Evolutionary conservation across 2,888 invertebrate species (phyloP), one percentile per base, ranked within the genome.

Genomic region (Parascotia fuliginaria): DNA sequence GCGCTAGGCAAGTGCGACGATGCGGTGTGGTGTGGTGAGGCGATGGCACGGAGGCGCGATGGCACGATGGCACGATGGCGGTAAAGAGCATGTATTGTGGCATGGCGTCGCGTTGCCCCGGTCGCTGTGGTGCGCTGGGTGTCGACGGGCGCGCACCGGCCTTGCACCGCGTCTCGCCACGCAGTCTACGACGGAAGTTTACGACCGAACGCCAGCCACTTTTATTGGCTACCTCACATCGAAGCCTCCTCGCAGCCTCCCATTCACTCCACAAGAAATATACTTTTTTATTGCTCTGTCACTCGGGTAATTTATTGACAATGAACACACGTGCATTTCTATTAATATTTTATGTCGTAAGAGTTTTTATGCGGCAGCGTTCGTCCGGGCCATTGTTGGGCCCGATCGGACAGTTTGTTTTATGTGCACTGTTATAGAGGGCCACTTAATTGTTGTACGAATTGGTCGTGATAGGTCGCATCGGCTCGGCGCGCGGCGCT

Each of bases 271-370:
- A 77, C 79, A 86, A 87, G 87, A 89, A 89, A 90, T 90, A 89
- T 83, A 89, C 85, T 87, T 89, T 91, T 91, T 90, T 91, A 92
- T 89, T 87, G 81, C 89, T 86, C 88, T 88, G 92, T 92, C 92
- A 91, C 91, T 90, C 72, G 75, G 81, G 85, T 92, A 91, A 92
- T 92, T 92, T 92, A 92, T 92, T 88, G 91, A 90, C 89, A 91
- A 90, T 90, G 90, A 91, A 88, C 89, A 81, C 89, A 89, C 91
- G 90, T 90, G 92, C 90, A 90, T 90, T 91, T 91, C 91, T 91
- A 91, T 92, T 91, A 91, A 91, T 91, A 91, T 91, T 92, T 91
- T 91, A 90, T 90, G 89, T 87, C 77, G 81, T 78, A 81, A 81
- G 81, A 77, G 85, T 86, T 90, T 90, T 89, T 87, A 83, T 83